Percentiles rank a stretch among this genome's conserved stretches.
Evolutionary conservation across 2,113 vertebrate species (phyloP).

Genomic region (Jaculus jaculus): DNA sequence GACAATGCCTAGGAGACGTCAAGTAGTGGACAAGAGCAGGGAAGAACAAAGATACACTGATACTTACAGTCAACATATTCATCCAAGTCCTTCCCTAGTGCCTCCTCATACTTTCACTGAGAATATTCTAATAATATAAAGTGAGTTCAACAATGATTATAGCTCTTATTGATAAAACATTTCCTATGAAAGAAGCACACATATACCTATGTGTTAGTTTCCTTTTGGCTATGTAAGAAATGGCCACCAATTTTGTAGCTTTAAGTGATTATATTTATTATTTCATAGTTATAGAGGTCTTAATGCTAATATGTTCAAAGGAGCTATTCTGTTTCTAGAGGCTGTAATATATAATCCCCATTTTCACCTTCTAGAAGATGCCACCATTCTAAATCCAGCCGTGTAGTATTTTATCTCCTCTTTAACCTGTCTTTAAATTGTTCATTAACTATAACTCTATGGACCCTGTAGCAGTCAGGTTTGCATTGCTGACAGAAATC

Average conservation of each 20-base stretch:
- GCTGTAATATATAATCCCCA: background rate
- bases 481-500: too few relatives aligned
- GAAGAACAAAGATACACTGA: background rate
- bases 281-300: background rate
- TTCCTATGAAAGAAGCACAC: background rate
- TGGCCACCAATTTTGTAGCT: background rate
- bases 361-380: background rate
- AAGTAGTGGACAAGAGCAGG: background rate
- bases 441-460: background rate
- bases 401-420: background rate
- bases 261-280: slow-evolving; percentile 9
- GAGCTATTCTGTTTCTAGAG: background rate
- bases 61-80: background rate
- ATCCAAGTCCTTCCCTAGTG: background rate
- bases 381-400: background rate
- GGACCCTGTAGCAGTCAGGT: too few relatives aligned
- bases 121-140: slow-evolving; percentile 25
- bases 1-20: background rate
- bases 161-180: background rate
- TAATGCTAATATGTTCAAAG: background rate
- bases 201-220: background rate
- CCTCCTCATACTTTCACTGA: background rate
- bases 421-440: background rate
- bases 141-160: slow-evolving; percentile 4
- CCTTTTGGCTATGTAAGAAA: background rate